Evolutionary conservation across 2,888 invertebrate genomes (phyloP).

Genomic region (Napeogenes sylphis): DNA sequence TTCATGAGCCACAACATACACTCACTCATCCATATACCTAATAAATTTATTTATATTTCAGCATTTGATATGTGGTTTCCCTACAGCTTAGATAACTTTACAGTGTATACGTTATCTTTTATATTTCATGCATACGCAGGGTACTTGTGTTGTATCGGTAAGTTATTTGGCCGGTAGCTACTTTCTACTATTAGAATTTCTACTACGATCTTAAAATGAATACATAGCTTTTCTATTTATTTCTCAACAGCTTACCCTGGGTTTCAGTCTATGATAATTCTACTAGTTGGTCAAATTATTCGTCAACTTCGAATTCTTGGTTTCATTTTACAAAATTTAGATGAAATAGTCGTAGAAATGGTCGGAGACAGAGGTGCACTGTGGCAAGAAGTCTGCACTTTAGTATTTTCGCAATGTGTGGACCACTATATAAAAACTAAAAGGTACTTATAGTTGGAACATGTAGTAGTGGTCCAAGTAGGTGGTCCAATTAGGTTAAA

Average conservation of each 20-base stretch:
- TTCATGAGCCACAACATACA: too few relatives aligned
- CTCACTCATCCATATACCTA: background rate
- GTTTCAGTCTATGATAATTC: slow-evolving; percentile 57
- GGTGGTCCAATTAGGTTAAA: background rate
- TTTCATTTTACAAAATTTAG: slow-evolving; percentile 52
- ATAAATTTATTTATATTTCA: slow-evolving; percentile 9
- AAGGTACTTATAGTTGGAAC: slow-evolving; percentile 40
- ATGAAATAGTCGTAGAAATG: slow-evolving; percentile 51
- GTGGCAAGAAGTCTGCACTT: slow-evolving; percentile 52
- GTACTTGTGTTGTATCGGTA: slow-evolving; percentile 61
- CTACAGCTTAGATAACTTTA: slow-evolving; percentile 57
- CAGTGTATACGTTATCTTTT: slow-evolving; percentile 54
- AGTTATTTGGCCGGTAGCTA: slow-evolving; percentile 27
- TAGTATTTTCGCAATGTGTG: slow-evolving; percentile 53
- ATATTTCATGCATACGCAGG: slow-evolving; percentile 60
- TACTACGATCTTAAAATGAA: background rate
- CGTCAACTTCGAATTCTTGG: slow-evolving; percentile 57
- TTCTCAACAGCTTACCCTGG: slow-evolving; percentile 58
- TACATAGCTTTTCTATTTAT: background rate
- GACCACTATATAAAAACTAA: slow-evolving; percentile 58
- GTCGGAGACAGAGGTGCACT: slow-evolving; percentile 32
- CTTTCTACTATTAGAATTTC: background rate
- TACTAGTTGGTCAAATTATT: slow-evolving; percentile 59
- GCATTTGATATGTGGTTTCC: slow-evolving; percentile 59
- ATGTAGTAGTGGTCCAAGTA: background rate